Conservation (phyloP, 1,140 invertebrate genomes). For the Melitaea cinxia region DNA sequence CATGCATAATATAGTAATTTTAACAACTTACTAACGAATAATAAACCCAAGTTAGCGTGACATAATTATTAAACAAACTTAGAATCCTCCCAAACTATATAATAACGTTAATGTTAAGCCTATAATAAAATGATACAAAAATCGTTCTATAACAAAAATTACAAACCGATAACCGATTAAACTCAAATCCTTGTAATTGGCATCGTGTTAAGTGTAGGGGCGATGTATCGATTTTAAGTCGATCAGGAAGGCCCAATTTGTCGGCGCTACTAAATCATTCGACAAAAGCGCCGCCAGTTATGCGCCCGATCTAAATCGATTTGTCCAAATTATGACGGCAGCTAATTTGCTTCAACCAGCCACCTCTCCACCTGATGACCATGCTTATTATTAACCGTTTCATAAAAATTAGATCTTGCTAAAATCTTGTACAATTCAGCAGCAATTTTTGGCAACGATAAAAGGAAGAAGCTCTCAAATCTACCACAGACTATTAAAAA, state of each 20-base stretch:
- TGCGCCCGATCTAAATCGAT: constrained; percentile 73
- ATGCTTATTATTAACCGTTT: constrained; percentile 7
- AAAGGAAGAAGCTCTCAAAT: too few species aligned
- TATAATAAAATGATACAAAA: constrained; percentile 16
- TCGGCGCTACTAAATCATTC: constrained; percentile 73
- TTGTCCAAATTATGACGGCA: constrained; percentile 69
- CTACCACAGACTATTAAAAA: too few species aligned
- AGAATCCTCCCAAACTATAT: neutral
- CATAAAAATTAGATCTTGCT: constrained; percentile 3
- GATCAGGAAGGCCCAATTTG: constrained; percentile 65
- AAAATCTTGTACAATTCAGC: neutral
- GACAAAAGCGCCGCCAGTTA: constrained; percentile 71
- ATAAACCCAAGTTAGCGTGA: neutral
- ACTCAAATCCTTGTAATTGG: constrained; percentile 66
- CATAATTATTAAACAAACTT: neutral
- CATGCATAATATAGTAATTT: too few species aligned
- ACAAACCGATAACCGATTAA: constrained; percentile 62
- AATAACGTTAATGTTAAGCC: neutral
- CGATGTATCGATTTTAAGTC: constrained; percentile 49
- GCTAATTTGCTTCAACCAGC: constrained; percentile 21
- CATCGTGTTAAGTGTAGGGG: constrained; percentile 39
- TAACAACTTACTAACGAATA: too few species aligned
- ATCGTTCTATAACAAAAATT: constrained; percentile 33
- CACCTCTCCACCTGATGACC: constrained; percentile 5
- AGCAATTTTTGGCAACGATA: neutral